Base-by-base conservation (phyloP, 2,797 vertebrate species). In the Sternarchorhynchus goeldii region DNA sequence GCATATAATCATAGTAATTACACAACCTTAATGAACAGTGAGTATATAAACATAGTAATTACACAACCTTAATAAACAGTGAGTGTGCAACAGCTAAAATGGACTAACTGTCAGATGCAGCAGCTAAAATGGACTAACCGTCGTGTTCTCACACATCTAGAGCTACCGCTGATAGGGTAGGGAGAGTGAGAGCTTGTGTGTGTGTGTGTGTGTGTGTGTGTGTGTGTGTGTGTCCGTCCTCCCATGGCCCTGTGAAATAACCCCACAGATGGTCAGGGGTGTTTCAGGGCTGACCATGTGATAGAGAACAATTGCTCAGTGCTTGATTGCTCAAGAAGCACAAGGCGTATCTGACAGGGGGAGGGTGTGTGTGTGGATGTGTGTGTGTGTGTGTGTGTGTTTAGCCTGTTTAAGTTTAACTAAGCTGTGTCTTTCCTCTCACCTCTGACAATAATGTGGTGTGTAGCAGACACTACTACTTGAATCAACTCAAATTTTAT, bases 221-320 rank as follows among this genome's bases (percentile, higher is more conserved):
- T 76, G 32, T 25, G 41, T 71, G 72, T 78, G 68, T 36, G 76
- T 58, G 73, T 67, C 18, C 34, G 10, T 76, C 60, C 34, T 76
- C 75, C 73, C 36, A n/a, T 58, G 25, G 59, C 34, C 55, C 39
- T 72, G 20, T 76, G 86, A 87, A 92, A 91, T 92, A 92, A 92
- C 90, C 89, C 85, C 91, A 91, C 92, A 93, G 92, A 93, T 93
- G 92, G 92, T 41, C 80, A 89, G 89, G 91, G 90, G 91, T 29
- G 89, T 89, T 89, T 89, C 80, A 50, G 86, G 88, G 85, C 87
- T 84, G 88, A 79, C 87, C 81, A 88, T 90, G 87, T 86, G 89
- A 91, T 87, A 89, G 90, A 85, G 90, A 91, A 93, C 91, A 93
- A 92, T 93, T 79, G 85, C 87, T 87, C 87, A 88, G 84, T 78